These are phyloP conservation scores for Sebastes schlegelii DNA, from an alignment of 2,113 vertebrate genomes.

Conservation along the genomic window DNA sequence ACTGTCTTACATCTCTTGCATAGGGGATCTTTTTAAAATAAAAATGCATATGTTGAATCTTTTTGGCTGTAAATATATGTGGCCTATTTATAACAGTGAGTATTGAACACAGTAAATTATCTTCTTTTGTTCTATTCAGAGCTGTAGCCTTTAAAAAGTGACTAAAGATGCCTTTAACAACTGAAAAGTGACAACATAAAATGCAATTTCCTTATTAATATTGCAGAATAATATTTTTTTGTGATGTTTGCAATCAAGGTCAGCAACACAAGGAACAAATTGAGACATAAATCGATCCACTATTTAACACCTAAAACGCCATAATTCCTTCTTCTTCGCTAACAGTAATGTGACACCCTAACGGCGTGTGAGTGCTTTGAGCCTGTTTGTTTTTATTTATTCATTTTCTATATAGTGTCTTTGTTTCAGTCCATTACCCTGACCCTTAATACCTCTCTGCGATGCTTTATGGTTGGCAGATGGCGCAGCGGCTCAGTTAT, in stretches of 20 bases:
- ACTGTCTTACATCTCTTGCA: too few relatives aligned
- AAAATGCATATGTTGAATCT: neutral
- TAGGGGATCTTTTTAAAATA: neutral
- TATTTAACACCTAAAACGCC: neutral
- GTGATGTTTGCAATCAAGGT: neutral
- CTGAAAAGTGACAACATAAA: neutral
- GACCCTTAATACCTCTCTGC: neutral
- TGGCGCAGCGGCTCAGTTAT: conserved; percentile 12
- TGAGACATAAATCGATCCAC: neutral
- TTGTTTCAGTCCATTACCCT: conserved; percentile 45
- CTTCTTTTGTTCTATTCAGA: neutral
- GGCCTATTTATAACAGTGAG: neutral
- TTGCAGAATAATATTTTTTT: conserved; percentile 1
- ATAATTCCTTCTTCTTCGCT: neutral
- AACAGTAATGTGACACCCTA: neutral
- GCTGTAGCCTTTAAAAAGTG: too few relatives aligned
- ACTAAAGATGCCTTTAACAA: too few relatives aligned
- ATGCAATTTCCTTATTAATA: neutral
- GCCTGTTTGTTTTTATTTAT: neutral
- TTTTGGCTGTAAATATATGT: neutral
- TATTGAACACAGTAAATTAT: neutral
- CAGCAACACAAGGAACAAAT: neutral
- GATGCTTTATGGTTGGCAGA: conserved; percentile 37
- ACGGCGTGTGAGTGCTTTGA: neutral
- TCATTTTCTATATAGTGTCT: neutral